Percentiles rank a stretch among this genome's conserved stretches.
These are phyloP conservation scores for Leptinotarsa tumamoca DNA, from an alignment of 2,888 invertebrate species.

Conservation along the genomic window DNA sequence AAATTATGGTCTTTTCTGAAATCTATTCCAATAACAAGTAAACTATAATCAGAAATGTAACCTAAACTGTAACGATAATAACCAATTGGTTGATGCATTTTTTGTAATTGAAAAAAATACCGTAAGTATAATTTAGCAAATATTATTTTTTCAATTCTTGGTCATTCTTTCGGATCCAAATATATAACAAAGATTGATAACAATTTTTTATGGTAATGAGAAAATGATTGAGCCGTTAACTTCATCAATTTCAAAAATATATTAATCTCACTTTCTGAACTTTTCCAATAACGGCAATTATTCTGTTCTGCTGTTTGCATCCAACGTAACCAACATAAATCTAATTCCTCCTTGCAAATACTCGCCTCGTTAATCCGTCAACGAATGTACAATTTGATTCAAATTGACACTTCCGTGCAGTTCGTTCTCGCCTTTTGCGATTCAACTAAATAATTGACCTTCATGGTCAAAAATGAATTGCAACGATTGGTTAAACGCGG, in stretches of 20 bases:
- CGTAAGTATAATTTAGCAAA: too few species aligned
- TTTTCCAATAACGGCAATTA: neutral
- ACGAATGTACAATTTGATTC: constrained; percentile 6
- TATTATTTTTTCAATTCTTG: too few species aligned
- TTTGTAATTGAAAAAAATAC: too few species aligned
- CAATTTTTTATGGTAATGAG: too few species aligned
- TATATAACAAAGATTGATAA: too few species aligned
- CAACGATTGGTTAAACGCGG: neutral
- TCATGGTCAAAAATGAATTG: constrained; percentile 20
- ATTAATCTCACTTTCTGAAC: neutral
- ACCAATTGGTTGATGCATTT: too few species aligned
- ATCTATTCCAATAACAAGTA: too few species aligned
- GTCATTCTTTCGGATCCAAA: too few species aligned
- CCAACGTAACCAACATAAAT: neutral
- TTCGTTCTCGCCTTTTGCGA: constrained; percentile 11
- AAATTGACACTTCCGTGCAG: constrained; percentile 17
- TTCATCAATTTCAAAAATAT: neutral
- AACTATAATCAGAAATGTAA: too few species aligned
- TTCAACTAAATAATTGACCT: constrained; percentile 11
- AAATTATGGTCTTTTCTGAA: too few species aligned
- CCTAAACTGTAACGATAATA: too few species aligned
- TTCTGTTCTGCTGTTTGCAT: neutral
- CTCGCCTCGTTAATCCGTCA: constrained; percentile 1
- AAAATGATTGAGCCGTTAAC: too few species aligned
- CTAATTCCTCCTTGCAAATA: neutral